phyloP scores from a whole-genome alignment of 2,888 invertebrate species.

The Sericinus montela region DNA sequence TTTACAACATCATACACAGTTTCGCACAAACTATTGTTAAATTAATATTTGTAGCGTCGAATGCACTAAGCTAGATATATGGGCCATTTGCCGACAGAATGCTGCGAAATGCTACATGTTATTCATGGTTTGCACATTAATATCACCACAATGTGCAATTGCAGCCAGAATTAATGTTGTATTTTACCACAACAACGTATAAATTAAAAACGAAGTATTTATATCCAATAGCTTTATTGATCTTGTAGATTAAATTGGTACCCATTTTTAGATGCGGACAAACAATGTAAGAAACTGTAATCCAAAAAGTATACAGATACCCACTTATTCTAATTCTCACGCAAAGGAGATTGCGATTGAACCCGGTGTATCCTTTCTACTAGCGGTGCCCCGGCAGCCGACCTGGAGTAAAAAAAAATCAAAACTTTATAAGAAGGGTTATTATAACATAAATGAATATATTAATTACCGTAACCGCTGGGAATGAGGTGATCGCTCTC shows the following conservation, averaged over 20 bases:
- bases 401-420: no score
- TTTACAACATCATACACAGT: slow-evolving; percentile 14
- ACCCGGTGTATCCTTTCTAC: no score
- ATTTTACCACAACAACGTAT: slow-evolving; percentile 19
- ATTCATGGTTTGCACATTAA: slow-evolving; percentile 63
- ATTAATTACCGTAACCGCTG: no score
- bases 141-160: slow-evolving; percentile 53
- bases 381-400: no score
- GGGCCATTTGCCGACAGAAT: slow-evolving; percentile 65
- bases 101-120: slow-evolving; percentile 57
- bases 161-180: slow-evolving; percentile 40
- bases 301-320: no score
- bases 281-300: no score
- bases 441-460: no score
- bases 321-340: no score
- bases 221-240: not conserved
- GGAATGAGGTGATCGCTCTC: no score
- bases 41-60: slow-evolving; percentile 69
- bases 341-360: no score
- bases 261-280: no score
- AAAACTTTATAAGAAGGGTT: no score
- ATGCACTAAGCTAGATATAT: slow-evolving; percentile 71
- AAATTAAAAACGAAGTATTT: slow-evolving; percentile 17
- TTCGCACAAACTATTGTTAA: slow-evolving; percentile 51
- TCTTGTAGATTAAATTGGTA: not conserved